Percentiles rank a stretch among this genome's conserved stretches.
Conservation (phyloP, 2,888 invertebrate species). For the Icerya purchasi region DNA sequence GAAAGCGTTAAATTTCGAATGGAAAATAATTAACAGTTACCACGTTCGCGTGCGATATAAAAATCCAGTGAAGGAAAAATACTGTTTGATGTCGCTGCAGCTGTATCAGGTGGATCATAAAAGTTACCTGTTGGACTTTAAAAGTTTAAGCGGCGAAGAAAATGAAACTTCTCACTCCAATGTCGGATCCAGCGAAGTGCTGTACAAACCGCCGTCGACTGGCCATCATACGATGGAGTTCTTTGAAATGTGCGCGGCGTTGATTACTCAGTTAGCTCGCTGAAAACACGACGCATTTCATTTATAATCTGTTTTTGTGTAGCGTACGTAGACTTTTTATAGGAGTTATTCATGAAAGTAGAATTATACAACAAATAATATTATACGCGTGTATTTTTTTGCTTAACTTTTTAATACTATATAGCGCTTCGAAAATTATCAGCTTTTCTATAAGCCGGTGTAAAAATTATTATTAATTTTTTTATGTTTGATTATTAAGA, state of each 20-base stretch:
- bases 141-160: constrained; percentile 42
- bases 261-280: constrained; percentile 93
- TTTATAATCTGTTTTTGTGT: too few species aligned
- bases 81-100: constrained; percentile 93
- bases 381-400: too few species aligned
- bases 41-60: constrained; percentile 86
- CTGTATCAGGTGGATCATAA: constrained; percentile 98
- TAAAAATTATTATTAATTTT: too few species aligned
- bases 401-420: too few species aligned
- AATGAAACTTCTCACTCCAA: constrained; percentile 16
- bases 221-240: constrained; percentile 99
- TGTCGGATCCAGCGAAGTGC: constrained; percentile 12
- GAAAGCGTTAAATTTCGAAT: constrained; percentile 94
- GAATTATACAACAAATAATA: too few species aligned
- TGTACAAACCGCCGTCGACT: constrained; percentile 7
- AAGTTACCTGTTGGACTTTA: constrained; percentile 92
- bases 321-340: too few species aligned
- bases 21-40: constrained; percentile 95
- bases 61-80: constrained; percentile 57
- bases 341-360: too few species aligned
- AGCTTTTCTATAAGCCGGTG: too few species aligned
- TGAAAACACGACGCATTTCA: too few species aligned
- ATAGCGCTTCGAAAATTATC: too few species aligned
- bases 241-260: constrained; percentile 98
- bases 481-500: too few species aligned